Percentiles rank a stretch among this genome's conserved stretches.
These are phyloP conservation scores for Phodopus roborovskii DNA, from an alignment of 2,113 vertebrate species.

Conservation along the genomic window DNA sequence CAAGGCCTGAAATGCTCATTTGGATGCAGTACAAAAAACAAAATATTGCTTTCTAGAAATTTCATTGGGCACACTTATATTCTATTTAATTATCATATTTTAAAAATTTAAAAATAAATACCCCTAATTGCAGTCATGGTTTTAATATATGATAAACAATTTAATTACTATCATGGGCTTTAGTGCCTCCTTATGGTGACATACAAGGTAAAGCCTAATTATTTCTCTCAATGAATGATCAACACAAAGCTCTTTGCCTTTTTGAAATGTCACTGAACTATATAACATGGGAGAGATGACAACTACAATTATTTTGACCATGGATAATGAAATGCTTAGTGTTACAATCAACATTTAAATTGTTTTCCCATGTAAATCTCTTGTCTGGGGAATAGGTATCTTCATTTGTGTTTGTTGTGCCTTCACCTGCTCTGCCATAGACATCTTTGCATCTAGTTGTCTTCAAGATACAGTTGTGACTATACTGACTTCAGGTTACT, in stretches of 20 bases:
- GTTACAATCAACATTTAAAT: neutral
- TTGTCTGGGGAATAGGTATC: neutral
- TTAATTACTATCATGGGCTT: neutral
- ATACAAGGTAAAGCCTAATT: constrained; percentile 46
- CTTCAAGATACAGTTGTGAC: neutral
- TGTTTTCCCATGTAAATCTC: neutral
- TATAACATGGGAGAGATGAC: neutral
- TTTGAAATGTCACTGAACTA: constrained; percentile 35
- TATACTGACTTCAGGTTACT: neutral
- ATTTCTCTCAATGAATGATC: neutral
- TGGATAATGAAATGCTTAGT: neutral
- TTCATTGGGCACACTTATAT: constrained; percentile 35
- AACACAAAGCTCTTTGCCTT: constrained; percentile 2
- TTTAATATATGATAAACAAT: constrained; percentile 30
- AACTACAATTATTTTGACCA: neutral
- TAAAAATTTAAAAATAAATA: constrained; percentile 45
- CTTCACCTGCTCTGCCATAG: neutral
- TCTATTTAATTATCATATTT: constrained; percentile 42
- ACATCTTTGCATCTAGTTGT: neutral
- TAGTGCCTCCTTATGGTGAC: neutral
- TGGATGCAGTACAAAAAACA: neutral
- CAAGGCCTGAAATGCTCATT: neutral
- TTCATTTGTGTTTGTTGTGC: neutral
- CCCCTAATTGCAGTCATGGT: neutral
- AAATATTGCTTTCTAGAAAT: constrained; percentile 40